A percentile compares a stretch with the other conserved stretches of the same genome.
Evolutionary conservation across 2,888 invertebrate genomes (phyloP).

Genomic region (Pharmacophagus antenor): DNA sequence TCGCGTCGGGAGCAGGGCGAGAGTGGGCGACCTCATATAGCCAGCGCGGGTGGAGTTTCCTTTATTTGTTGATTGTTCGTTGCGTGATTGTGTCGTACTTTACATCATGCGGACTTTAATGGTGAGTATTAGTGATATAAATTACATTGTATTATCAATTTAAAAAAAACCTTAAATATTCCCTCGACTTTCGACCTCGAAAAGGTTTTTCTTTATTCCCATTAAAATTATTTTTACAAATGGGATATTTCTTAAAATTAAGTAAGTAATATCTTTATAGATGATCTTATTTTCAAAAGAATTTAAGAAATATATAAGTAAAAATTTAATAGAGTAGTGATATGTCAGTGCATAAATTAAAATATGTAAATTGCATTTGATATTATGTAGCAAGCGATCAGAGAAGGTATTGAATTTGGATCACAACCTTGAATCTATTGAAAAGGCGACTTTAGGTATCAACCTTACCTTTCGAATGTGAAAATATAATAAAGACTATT

Average conservation of each 20-base stretch:
- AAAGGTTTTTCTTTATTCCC: too few species aligned
- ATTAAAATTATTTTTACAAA: too few species aligned
- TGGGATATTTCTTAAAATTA: too few species aligned
- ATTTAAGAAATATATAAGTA: not conserved
- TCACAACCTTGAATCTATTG: slow-evolving; percentile 65
- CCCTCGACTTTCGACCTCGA: too few species aligned
- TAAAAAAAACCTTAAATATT: not conserved
- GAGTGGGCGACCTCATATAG: slow-evolving; percentile 80
- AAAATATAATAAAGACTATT: slow-evolving; percentile 25
- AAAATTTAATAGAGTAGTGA: slow-evolving; percentile 9
- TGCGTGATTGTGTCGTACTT: slow-evolving; percentile 71
- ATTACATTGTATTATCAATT: too few species aligned
- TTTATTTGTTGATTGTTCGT: slow-evolving; percentile 77
- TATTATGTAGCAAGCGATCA: slow-evolving; percentile 50
- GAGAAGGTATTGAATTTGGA: slow-evolving; percentile 56
- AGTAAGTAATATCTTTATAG: not conserved
- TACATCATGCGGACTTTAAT: slow-evolving; percentile 73
- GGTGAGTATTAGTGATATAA: slow-evolving; percentile 60
- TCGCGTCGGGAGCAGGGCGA: slow-evolving; percentile 71
- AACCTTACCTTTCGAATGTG: slow-evolving; percentile 52
- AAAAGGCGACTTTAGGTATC: slow-evolving; percentile 49
- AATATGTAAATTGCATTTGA: slow-evolving; percentile 50
- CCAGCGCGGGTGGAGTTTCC: slow-evolving; percentile 70
- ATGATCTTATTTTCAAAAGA: not conserved
- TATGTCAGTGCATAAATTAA: slow-evolving; percentile 37